phyloP scores from a whole-genome alignment of 2,888 invertebrate species.

The Helicoverpa assulta region DNA sequence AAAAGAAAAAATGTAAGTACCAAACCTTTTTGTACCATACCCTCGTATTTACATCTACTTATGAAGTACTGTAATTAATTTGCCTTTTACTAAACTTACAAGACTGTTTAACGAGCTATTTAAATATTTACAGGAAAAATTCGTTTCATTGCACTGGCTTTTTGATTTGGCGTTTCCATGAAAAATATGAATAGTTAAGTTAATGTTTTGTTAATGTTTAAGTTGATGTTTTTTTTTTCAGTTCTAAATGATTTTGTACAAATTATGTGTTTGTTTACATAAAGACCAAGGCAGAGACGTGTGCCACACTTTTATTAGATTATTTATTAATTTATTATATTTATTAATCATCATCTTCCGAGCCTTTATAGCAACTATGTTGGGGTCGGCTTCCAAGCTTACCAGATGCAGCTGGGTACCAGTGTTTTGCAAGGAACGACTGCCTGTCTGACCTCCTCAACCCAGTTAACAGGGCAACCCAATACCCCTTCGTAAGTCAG shows the following conservation, averaged over 20 bases:
- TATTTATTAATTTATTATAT: too few relatives aligned
- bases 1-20: constrained; percentile 54
- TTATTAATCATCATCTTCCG: too few relatives aligned
- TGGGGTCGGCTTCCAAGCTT: too few relatives aligned
- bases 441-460: too few relatives aligned
- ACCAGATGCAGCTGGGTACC: too few relatives aligned
- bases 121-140: constrained; percentile 3
- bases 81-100: background rate
- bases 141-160: background rate
- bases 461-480: too few relatives aligned
- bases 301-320: too few relatives aligned
- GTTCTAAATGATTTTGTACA: background rate
- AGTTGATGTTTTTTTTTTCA: background rate
- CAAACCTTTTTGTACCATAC: constrained; percentile 17
- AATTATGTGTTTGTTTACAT: background rate
- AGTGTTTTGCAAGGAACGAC: too few relatives aligned
- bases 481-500: too few relatives aligned
- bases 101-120: constrained; percentile 24
- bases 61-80: constrained; percentile 17
- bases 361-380: too few relatives aligned
- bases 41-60: constrained; percentile 40
- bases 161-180: background rate
- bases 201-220: too few relatives aligned
- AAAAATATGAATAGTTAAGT: background rate
- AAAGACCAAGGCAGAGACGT: too few relatives aligned